Conservation (phyloP, 30 jellyfish, hydroid and myxozoan species). For the Turritopsis rubra region DNA sequence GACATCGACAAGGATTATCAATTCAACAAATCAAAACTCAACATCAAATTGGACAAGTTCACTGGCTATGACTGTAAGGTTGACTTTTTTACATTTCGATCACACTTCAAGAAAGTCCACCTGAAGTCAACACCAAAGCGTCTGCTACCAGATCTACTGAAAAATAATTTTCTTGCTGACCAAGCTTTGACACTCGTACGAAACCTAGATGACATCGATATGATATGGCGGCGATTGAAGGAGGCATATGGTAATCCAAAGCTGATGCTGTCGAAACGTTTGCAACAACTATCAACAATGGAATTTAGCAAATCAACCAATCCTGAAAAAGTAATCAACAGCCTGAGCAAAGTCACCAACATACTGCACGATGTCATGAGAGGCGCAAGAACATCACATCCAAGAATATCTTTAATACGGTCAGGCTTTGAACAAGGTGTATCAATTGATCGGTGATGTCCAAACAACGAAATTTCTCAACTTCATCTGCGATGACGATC, state of each 20-base stretch:
- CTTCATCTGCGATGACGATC: too few species aligned
- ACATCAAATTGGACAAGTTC: conserved; percentile 18
- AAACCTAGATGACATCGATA: conserved; percentile 11
- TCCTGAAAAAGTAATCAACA: neutral
- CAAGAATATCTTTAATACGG: neutral
- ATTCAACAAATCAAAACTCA: conserved; percentile 7
- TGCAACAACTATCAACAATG: conserved; percentile 3
- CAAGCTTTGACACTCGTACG: neutral
- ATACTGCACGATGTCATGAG: neutral
- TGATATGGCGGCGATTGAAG: too few species aligned
- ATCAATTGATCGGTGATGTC: too few species aligned
- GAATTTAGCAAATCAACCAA: conserved; percentile 2
- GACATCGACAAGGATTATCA: neutral
- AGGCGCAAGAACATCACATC: neutral
- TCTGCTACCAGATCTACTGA: too few species aligned
- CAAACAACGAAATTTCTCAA: too few species aligned
- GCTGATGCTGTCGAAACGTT: neutral
- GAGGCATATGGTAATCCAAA: conserved; percentile 17
- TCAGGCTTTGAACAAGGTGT: neutral
- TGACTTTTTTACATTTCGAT: conserved; percentile 18
- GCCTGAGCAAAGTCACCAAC: neutral
- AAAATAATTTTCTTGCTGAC: conserved; percentile 10
- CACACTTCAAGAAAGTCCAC: conserved; percentile 10
- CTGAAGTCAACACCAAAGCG: conserved; percentile 15
- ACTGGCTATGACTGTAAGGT: conserved; percentile 4